phyloP scores from a whole-genome alignment of 2,888 invertebrate genomes.

The Ennomos quercinarius region DNA sequence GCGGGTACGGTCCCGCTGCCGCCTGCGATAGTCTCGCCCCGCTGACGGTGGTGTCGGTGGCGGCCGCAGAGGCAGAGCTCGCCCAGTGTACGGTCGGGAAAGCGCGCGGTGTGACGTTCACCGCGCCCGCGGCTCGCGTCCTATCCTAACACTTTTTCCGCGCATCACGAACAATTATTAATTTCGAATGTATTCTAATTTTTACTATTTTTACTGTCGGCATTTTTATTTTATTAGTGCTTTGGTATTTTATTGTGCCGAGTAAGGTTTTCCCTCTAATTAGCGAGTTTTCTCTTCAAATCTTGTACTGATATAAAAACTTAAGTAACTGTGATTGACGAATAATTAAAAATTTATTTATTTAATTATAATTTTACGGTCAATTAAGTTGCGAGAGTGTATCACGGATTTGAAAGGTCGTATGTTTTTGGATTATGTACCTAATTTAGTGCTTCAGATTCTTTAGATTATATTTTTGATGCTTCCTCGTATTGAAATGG shows the following conservation, averaged over 20 bases:
- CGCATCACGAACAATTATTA: conserved; percentile 47
- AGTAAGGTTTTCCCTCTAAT: conserved; percentile 11
- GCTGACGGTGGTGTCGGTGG: no score
- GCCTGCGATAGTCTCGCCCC: no score
- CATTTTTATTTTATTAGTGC: conserved; percentile 24
- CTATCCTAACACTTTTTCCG: conserved; percentile 49
- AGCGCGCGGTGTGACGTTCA: conserved; percentile 66
- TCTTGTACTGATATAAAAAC: not conserved
- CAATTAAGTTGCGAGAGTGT: conserved; percentile 18
- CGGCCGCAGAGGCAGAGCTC: not conserved
- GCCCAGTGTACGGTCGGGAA: conserved; percentile 60
- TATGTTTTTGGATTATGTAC: conserved; percentile 16
- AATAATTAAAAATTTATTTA: conserved; percentile 3
- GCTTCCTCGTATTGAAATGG: no score
- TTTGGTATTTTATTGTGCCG: conserved; percentile 16
- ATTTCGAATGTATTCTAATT: conserved; percentile 41
- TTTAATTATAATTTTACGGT: conserved; percentile 12
- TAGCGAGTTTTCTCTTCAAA: not conserved
- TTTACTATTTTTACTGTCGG: conserved; percentile 32
- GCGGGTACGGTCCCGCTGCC: conserved; percentile 4
- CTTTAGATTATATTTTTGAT: no score
- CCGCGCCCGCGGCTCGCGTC: conserved; percentile 46
- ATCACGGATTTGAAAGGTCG: conserved; percentile 30
- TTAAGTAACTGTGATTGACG: conserved; percentile 6
- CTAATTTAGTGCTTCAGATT: not conserved